phyloP scores from a whole-genome alignment of 2,797 vertebrate genomes.

The Rhynchonycteris naso region DNA sequence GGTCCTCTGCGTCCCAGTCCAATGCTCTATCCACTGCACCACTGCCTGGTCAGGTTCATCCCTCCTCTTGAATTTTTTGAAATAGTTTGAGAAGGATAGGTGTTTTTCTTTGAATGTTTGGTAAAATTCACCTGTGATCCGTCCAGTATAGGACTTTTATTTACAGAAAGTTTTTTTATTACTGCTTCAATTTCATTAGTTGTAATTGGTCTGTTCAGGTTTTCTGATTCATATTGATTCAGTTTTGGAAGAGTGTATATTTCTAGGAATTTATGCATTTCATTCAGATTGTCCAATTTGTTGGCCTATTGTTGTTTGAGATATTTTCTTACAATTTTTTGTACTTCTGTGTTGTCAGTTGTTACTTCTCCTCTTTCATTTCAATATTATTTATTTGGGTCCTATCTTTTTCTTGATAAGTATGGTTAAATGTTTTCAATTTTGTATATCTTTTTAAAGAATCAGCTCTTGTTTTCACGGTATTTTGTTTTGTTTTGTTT shows the following conservation, averaged over 20 bases:
- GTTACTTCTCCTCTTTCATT: background rate
- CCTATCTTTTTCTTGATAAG: background rate
- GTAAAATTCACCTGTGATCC: background rate
- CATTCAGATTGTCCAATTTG: background rate
- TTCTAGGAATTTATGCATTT: background rate
- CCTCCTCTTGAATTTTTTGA: background rate
- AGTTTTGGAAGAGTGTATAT: background rate
- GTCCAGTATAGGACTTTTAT: background rate
- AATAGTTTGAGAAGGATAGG: background rate
- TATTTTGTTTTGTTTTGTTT: background rate
- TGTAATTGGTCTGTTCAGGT: background rate
- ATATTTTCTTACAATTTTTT: background rate
- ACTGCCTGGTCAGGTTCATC: too few species aligned
- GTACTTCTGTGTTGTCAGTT: background rate
- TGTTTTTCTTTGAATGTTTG: background rate
- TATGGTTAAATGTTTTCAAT: too few species aligned
- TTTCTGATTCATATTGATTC: background rate
- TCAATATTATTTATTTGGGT: background rate
- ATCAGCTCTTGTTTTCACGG: background rate
- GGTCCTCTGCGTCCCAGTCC: too few species aligned
- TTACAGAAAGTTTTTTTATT: background rate
- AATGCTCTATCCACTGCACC: too few species aligned
- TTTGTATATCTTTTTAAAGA: too few species aligned
- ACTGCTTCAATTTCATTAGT: background rate
- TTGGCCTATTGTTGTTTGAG: background rate